These are phyloP conservation scores for Chunga burmeisteri DNA, from an alignment of 2,113 vertebrate species.

Conservation along the genomic window DNA sequence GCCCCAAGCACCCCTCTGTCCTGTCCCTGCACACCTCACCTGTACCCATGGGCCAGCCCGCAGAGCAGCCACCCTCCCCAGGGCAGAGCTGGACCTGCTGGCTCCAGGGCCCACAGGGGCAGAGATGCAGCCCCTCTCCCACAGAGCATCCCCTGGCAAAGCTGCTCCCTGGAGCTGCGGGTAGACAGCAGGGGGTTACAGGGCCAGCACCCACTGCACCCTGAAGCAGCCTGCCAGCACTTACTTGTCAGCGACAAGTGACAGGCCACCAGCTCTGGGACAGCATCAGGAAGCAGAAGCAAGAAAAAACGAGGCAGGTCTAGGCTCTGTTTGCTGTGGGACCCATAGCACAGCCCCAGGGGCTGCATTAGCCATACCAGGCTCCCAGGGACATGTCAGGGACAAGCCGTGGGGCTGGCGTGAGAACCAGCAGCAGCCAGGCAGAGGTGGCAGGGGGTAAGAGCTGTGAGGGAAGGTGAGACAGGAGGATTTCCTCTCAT, in stretches of 20 bases:
- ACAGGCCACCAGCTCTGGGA: background rate
- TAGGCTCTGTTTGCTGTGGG: background rate
- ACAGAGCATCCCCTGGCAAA: background rate
- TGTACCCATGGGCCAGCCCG: background rate
- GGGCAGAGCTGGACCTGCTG: background rate
- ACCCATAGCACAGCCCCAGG: background rate
- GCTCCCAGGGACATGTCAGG: rapidly evolving
- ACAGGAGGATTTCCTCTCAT: constrained; percentile 54
- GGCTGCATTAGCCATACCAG: background rate
- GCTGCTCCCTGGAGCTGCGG: background rate
- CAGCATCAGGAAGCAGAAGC: background rate
- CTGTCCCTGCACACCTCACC: background rate
- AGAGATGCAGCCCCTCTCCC: background rate
- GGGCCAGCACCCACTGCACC: background rate
- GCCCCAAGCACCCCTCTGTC: background rate
- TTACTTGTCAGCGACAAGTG: background rate
- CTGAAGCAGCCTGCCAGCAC: background rate
- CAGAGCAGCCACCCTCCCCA: no score
- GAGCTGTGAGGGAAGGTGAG: constrained; percentile 4
- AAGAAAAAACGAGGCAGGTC: background rate
- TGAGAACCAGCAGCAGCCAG: background rate
- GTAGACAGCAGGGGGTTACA: background rate
- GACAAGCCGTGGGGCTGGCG: background rate
- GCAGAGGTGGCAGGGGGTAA: background rate
- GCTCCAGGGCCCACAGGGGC: background rate